A percentile compares a stretch with the other conserved stretches of the same genome.
These are phyloP conservation scores for Allobates femoralis DNA, from an alignment of 2,797 vertebrate genomes.

Conservation along the genomic window DNA sequence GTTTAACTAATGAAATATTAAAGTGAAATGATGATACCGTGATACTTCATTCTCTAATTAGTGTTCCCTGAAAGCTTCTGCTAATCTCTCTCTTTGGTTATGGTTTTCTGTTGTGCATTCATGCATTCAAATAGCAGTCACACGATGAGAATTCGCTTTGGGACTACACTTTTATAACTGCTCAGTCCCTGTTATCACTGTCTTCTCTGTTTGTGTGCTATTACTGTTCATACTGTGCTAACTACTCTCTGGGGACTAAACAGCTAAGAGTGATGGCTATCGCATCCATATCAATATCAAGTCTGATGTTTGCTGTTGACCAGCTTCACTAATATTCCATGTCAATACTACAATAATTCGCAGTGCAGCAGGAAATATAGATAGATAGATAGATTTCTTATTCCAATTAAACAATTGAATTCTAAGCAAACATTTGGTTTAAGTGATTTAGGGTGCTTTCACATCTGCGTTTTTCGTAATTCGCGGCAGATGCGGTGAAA, in stretches of 20 bases:
- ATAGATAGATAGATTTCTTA: too few species aligned
- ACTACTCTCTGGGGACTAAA: neutral
- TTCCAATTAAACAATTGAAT: too few species aligned
- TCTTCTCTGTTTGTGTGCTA: neutral
- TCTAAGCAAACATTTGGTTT: too few species aligned
- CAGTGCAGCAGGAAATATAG: too few species aligned
- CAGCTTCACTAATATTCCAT: neutral
- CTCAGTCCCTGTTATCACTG: neutral
- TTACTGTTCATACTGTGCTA: conserved; percentile 13
- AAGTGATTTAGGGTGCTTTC: too few species aligned
- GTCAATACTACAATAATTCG: neutral
- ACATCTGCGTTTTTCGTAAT: too few species aligned
- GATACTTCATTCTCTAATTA: conserved; percentile 18
- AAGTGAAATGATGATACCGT: conserved; percentile 13
- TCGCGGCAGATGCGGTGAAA: too few species aligned
- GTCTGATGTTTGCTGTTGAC: neutral
- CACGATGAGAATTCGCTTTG: neutral
- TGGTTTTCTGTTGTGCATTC: conserved; percentile 18
- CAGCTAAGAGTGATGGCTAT: neutral
- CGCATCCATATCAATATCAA: neutral
- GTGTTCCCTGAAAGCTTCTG: neutral
- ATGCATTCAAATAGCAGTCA: neutral
- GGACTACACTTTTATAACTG: neutral
- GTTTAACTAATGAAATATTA: conserved; percentile 27
- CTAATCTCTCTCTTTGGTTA: neutral